Evolutionary conservation across 2,888 invertebrate species (phyloP).

Genomic region (Netelia fuscicornis): DNA sequence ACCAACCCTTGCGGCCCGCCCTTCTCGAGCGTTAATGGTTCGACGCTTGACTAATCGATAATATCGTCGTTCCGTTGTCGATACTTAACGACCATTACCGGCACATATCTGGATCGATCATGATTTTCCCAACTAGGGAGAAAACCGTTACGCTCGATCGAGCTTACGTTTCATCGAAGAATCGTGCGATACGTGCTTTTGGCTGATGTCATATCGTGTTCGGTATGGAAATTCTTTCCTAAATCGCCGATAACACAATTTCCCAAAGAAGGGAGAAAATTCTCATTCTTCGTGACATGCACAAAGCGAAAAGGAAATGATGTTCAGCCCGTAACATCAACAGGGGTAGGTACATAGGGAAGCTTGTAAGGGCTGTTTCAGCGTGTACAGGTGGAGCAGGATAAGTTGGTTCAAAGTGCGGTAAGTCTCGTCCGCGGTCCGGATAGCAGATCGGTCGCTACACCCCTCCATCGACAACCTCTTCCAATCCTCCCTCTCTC

Average conservation of each 20-base stretch:
- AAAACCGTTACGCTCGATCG: not conserved
- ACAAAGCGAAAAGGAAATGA: not conserved
- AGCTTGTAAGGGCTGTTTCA: slow-evolving; percentile 4
- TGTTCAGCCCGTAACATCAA: not conserved
- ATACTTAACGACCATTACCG: slow-evolving; percentile 21
- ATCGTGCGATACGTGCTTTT: no score
- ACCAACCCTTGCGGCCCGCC: not conserved
- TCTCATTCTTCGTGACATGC: not conserved
- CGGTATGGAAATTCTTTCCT: no score
- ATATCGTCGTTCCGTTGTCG: not conserved
- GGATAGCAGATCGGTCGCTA: slow-evolving; percentile 29
- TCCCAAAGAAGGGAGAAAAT: not conserved
- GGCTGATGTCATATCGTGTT: no score
- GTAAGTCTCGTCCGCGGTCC: slow-evolving; percentile 41
- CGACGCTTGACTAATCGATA: slow-evolving; percentile 53
- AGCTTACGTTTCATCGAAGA: no score
- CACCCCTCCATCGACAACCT: slow-evolving; percentile 37
- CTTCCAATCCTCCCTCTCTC: not conserved
- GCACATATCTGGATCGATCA: not conserved
- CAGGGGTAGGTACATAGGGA: not conserved
- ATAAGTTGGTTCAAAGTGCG: slow-evolving; percentile 25
- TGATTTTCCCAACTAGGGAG: not conserved
- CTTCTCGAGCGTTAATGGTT: slow-evolving; percentile 38
- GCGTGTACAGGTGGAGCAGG: not conserved
- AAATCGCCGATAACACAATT: not conserved